Conservation (phyloP, 1,140 invertebrate genomes). For the Drosophila sturtevanti region DNA sequence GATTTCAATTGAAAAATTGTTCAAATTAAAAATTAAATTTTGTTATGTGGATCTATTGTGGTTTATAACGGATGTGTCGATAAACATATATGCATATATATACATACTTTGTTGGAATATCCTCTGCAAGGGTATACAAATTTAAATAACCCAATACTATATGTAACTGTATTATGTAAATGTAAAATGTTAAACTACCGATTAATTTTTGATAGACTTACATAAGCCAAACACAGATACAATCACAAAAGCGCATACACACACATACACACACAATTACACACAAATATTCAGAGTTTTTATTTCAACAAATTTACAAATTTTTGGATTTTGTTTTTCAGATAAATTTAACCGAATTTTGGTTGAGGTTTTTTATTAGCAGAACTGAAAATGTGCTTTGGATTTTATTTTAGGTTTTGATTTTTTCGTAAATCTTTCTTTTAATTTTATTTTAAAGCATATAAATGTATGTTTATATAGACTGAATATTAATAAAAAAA, state of each 20-base stretch:
- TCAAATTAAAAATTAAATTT: no score
- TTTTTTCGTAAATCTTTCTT: conserved; percentile 53
- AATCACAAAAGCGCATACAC: conserved; percentile 13
- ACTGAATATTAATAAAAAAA: conserved; percentile 79
- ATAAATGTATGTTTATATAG: conserved; percentile 81
- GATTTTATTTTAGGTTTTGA: conserved; percentile 27
- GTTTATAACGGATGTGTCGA: no score
- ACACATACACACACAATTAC: conserved; percentile 10
- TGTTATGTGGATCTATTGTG: no score
- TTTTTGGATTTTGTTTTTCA: conserved; percentile 35
- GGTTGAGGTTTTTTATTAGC: conserved; percentile 46
- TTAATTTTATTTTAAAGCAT: conserved; percentile 48
- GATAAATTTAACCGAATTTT: conserved; percentile 48
- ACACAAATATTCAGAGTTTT: conserved; percentile 17
- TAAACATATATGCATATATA: no score
- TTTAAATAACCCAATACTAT: conserved; percentile 15
- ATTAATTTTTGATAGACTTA: conserved; percentile 80
- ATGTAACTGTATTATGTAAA: conserved; percentile 27
- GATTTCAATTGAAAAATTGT: no score
- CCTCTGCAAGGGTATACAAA: not conserved
- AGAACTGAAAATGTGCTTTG: conserved; percentile 62
- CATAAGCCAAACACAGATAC: conserved; percentile 38
- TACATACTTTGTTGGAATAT: no score
- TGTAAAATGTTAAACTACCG: conserved; percentile 44
- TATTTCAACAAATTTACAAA: conserved; percentile 15